Conservation (phyloP, 2,888 invertebrate species). For the Leptinotarsa haldemani region DNA sequence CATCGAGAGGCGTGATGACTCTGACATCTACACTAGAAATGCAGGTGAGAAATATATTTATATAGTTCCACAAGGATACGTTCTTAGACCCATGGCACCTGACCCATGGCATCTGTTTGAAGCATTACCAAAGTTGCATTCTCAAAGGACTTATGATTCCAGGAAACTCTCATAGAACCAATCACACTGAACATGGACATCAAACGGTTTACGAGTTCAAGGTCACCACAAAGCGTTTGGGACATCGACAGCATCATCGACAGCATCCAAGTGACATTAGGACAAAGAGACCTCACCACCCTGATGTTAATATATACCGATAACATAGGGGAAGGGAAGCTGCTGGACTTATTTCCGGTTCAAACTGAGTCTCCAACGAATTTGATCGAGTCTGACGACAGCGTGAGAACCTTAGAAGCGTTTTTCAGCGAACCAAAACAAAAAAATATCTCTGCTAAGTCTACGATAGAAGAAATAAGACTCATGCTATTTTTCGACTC, state of each 20-base stretch:
- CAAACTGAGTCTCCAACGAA: conserved; percentile 53
- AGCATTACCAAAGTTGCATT: no score
- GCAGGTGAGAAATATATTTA: conserved; percentile 67
- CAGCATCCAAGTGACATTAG: conserved; percentile 75
- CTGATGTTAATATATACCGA: conserved; percentile 79
- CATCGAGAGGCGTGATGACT: conserved; percentile 79
- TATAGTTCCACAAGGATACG: no score
- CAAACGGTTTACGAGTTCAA: conserved; percentile 72
- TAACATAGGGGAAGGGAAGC: conserved; percentile 74
- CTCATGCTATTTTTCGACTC: conserved; percentile 79
- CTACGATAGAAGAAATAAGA: conserved; percentile 78
- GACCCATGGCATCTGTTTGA: no score
- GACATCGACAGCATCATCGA: conserved; percentile 78
- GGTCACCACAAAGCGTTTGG: conserved; percentile 62
- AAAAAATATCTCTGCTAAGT: conserved; percentile 72
- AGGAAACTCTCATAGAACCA: conserved; percentile 83
- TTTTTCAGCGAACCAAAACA: conserved; percentile 78
- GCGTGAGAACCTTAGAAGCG: conserved; percentile 77
- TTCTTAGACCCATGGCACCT: no score
- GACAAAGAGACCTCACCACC: conserved; percentile 80
- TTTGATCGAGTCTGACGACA: conserved; percentile 53
- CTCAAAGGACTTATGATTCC: conserved; percentile 37
- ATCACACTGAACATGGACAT: conserved; percentile 78
- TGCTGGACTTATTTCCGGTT: conserved; percentile 66
- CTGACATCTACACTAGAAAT: conserved; percentile 79